Base-by-base conservation (phyloP, 2,888 invertebrate species). In the Tolmerus cingulatus region DNA sequence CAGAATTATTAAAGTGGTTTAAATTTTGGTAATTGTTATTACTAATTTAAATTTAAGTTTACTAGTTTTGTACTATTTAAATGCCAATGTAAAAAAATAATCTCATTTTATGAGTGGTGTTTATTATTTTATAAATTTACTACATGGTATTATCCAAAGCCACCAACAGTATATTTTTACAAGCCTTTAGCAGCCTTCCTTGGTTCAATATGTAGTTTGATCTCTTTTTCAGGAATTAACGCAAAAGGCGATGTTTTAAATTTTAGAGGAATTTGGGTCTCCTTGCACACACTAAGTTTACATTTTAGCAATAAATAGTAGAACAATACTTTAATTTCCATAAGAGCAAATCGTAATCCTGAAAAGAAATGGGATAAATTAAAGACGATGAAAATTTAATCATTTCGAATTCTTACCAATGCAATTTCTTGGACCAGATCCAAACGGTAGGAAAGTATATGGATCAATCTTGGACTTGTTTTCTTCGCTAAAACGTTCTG, bases 371-470 rank as follows among this genome's bases (percentile, higher is more conserved):
- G 0, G n/a, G n/a, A 7, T n/a, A 1, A 27, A 66, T 46, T 74
- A 46, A 14, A 8, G 1, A 46, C 43, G 3, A 16, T 46, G 3
- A 14, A 14, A 4, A 16, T 46, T 14, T 0, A 46, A 46, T 16
- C 3, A 46, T 14, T 46, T 46, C 4, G 16, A 16, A 82, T 7
- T 27, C 0, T 57, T 87, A 92, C 95, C 95, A 85, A 95, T 94
- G 89, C 95, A 95, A 90, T 93, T 94, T 87, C 95, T 93, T 1
- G 94, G 95, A 3, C 95, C 95, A 0, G 92, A 55, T 1, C 94
- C 95, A 86, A 95, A 95, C 0, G 95, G 94, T 89, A 93, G 89
- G 88, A 94, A 94, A 0, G 93, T 91, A 74, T 92, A 93, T 0
- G 93, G 92, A 16, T 92, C 89, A 19, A 93, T 93, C n/a, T 92